Evolutionary conservation across 2,888 invertebrate species (phyloP), one percentile per base, ranked within the genome.

Genomic region (Criorhina ranunculi): DNA sequence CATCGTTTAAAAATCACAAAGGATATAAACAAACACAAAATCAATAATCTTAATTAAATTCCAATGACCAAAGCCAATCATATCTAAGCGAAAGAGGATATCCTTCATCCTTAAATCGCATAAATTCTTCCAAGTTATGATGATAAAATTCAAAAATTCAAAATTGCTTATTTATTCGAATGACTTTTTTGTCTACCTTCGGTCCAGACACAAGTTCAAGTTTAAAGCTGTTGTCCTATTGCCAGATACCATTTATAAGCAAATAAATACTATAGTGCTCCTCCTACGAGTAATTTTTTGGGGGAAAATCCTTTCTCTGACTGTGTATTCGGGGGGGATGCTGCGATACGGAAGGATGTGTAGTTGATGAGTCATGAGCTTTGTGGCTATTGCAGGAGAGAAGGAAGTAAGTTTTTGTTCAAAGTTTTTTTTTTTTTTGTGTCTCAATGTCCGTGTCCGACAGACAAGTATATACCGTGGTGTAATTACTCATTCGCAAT

Each of bases 401-500:
- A 37, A 24, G 53, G 33, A 67, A 37, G 29, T 35, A 29, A 66
- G 64, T 66, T 75, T 66, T 46, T 66, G 64, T 46, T 24, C 3
- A 53, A 64, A 57, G 55, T 69, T 75, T 64, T 24, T 24, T 24
- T 46, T 35, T 29, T 24, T 24, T 46, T 35, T 29, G 53, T 62
- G 51, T 73, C 42, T 62, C 60, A 24, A 24, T 55, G 35, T 55
- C 40, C 55, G 60, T 55, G 46, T 24, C 37, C 62, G 57, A 33
- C 57, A 78, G 78, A 46, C 62, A 64, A 31, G 7, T 60, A 37
- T 62, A 59, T 64, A 35, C 72, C 24, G 46, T 67, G 42, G 40
- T 35, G 62, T 69, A 76, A 81, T 76, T 75, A 75, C 69, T 81
- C 80, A 76, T 67, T 75, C 69, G 67, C 33, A n/a, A 19, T 37